Base-by-base conservation (phyloP, 2,797 vertebrate species). In the Paedocypris micromegethes region DNA sequence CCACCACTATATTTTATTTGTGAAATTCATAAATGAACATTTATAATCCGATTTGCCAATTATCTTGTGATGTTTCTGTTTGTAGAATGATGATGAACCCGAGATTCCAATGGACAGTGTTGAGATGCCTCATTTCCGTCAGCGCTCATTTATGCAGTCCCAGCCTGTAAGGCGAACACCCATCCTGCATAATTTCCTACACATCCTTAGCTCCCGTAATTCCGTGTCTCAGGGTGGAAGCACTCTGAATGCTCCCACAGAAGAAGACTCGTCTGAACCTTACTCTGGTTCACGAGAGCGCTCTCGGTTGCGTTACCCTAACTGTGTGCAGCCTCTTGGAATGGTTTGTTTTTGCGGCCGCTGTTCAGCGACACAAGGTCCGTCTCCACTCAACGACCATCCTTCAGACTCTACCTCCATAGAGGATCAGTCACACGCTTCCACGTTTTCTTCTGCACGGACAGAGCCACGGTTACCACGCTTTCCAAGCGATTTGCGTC, bases 171-270 rank as follows among this genome's bases (percentile, higher is more conserved):
- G 94, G 45, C 92, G 94, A 71, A 96, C 96, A 0, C 95, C 96
- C 53, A 93, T 97, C 71, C 93, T 97, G 54, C 96, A 98, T 88
- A 98, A 98, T 89, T 98, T 97, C 86, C 91, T 98, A 78, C 95
- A 98, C 85, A 98, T 98, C 90, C 83, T 97, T 83, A 95, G 95
- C 44, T 97, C 94, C 9, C 95, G 95, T 1, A 91, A 90, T 50
- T 84, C 89, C 1, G 70, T 68, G 0, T 71, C 75, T 0, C 85
- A 86, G 0, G 58, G 83, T 0, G 84, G 82, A 9, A 92, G 92
- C 56, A 80, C 90, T 72, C 87, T 40, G 2, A 5, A 90, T 75
- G 44, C 70, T 59, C 23, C 64, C n/a, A 5, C 38, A 38, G 55
- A 63, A 1, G 61, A 59, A 7, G 44, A 72, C 54, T 59, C 62